These are phyloP conservation scores for Periophthalmodon schlosseri DNA, from an alignment of 2,113 vertebrate genomes.

Conservation along the genomic window DNA sequence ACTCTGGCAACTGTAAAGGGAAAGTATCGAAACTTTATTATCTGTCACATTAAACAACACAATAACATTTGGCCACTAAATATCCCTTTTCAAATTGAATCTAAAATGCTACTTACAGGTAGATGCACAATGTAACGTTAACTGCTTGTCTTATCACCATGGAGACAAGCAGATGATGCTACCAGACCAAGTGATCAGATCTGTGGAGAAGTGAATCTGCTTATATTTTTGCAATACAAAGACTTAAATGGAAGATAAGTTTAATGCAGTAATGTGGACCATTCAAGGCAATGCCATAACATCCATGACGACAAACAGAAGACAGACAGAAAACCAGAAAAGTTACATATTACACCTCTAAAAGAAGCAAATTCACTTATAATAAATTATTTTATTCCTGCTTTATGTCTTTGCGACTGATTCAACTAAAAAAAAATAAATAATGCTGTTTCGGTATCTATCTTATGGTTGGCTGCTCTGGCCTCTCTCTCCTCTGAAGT, in stretches of 20 bases:
- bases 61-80: too few species aligned
- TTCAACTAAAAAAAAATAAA: too few species aligned
- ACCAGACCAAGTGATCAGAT: neutral
- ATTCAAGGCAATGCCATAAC: neutral
- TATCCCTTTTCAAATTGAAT: too few species aligned
- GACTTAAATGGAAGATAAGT: too few species aligned
- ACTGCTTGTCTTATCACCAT: neutral
- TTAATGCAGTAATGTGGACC: neutral
- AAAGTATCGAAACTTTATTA: neutral
- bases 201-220: neutral
- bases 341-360: neutral
- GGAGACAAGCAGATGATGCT: neutral
- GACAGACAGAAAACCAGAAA: neutral
- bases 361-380: neutral
- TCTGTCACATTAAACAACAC: too few species aligned
- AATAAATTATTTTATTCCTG: neutral
- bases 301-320: neutral
- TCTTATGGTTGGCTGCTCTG: neutral
- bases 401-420: neutral
- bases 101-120: too few species aligned
- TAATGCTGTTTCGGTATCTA: neutral
- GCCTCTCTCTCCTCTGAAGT: neutral
- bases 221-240: too few species aligned
- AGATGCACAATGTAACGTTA: too few species aligned
- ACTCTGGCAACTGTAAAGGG: neutral